Percentiles rank a stretch among this genome's conserved stretches.
Conservation (phyloP, 2,797 vertebrate genomes). For the Neoniphon sammara region DNA sequence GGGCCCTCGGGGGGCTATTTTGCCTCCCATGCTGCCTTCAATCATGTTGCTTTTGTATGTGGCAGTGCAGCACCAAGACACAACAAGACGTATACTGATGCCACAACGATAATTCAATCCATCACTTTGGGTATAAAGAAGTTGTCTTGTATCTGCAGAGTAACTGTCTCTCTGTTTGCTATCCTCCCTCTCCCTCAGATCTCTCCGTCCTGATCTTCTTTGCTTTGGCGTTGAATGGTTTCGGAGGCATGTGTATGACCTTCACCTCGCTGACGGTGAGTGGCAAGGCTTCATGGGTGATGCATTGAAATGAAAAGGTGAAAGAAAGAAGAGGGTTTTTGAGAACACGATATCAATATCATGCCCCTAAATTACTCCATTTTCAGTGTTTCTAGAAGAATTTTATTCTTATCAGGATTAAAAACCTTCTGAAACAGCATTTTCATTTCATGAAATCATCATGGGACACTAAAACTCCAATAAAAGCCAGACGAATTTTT, state of each 20-base stretch:
- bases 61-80: too few relatives aligned
- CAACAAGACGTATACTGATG: too few relatives aligned
- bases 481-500: too few relatives aligned
- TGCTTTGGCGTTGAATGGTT: slow-evolving; percentile 93
- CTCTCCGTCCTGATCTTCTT: slow-evolving; percentile 98
- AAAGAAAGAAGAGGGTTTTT: neutral
- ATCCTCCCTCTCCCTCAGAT: slow-evolving; percentile 77
- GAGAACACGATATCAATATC: too few relatives aligned
- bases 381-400: too few relatives aligned
- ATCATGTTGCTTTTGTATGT: neutral
- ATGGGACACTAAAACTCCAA: too few relatives aligned
- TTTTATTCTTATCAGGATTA: too few relatives aligned
- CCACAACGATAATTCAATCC: neutral
- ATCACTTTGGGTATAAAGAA: slow-evolving; percentile 14
- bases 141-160: slow-evolving; percentile 3
- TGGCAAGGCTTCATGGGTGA: slow-evolving; percentile 2
- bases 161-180: slow-evolving; percentile 6
- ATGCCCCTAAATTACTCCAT: too few relatives aligned
- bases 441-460: too few relatives aligned
- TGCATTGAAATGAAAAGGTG: too few relatives aligned
- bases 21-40: neutral
- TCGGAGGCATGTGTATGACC: slow-evolving; percentile 99
- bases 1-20: neutral
- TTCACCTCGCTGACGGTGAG: slow-evolving; percentile 98
- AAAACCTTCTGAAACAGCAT: too few relatives aligned